Evolutionary conservation across 2,113 vertebrate species (phyloP), one percentile per base, ranked within the genome.

Genomic region (Brachyistius frenatus): DNA sequence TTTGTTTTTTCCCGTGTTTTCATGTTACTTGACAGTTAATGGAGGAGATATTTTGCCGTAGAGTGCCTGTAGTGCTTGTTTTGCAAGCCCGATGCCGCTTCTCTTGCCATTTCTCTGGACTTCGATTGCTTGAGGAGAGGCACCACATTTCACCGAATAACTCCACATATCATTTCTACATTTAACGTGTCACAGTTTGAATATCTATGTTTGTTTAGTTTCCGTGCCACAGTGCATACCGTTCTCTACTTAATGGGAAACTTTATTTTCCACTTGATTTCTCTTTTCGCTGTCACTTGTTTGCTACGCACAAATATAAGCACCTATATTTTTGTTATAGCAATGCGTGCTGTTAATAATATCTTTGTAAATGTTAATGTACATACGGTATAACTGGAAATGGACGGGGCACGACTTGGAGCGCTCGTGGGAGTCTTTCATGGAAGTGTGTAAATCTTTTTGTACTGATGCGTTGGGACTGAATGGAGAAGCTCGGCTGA

Each of bases 11-110:
- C 16, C 11, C 44, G 10, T 46, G 44, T 46, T 31, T 55, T 81
- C 14, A 8, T 30, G 9, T 75, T 47, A 44, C 57, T 33, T 46
- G 8, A 32, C 8, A 4, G 60, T 56, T 35, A 54, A 6, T 23
- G 62, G 32, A 81, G 46, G 60, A 65, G 63, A 52, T 70, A 30
- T 82, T 63, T 87, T 58, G 89, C 87, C 92, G 14, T 92, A 91
- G 88, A 93, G 93, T 95, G 94, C 93, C 93, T 94, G 90, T 92
- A 93, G 89, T 5, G 90, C 90, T 91, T 91, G 86, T 72, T 88
- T 74, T 35, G 73, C 87, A 86, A 89, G 88, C 83, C 88, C 3
- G 44, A 85, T 5, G 68, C 87, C 11, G 79, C 79, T 87, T 75
- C 78, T 86, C 46, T 65, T 9, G 36, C 65, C 11, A 14, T 80